Conservation (phyloP, 1,140 invertebrate species). For the Hirudo medicinalis region DNA sequence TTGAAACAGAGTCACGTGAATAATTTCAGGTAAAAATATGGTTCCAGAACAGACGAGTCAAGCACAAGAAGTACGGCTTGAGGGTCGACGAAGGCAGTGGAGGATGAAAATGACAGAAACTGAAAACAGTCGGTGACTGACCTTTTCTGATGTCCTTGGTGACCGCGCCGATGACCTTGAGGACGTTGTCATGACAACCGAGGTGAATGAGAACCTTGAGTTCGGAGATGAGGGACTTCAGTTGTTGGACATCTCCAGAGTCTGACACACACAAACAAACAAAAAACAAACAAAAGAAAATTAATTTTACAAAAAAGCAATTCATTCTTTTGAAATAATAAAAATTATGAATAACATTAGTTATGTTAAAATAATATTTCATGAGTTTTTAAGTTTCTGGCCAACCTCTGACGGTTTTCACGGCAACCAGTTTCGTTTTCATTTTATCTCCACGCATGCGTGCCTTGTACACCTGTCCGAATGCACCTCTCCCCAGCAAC, state of each 20-base stretch:
- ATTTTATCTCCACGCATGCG: not conserved
- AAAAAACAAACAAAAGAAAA: too few relatives aligned
- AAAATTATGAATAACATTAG: not conserved
- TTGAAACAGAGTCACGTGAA: too few relatives aligned
- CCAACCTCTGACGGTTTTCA: too few relatives aligned
- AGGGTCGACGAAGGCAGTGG: not conserved
- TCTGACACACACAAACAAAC: too few relatives aligned
- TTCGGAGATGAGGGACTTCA: slow-evolving; percentile 63
- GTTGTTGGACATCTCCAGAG: slow-evolving; percentile 36
- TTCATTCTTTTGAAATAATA: not conserved
- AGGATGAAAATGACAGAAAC: too few relatives aligned
- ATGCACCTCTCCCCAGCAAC: not conserved
- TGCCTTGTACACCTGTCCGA: slow-evolving; percentile 10
- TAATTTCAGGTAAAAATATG: slow-evolving; percentile 31
- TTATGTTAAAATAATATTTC: too few relatives aligned
- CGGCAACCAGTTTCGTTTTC: too few relatives aligned
- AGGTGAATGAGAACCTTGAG: slow-evolving; percentile 88
- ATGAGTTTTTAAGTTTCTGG: too few relatives aligned
- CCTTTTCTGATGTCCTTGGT: slow-evolving; percentile 78
- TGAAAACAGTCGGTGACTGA: slow-evolving; percentile 32
- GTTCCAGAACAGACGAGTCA: slow-evolving; percentile 75
- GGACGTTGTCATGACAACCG: slow-evolving; percentile 82
- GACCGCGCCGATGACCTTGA: slow-evolving; percentile 80
- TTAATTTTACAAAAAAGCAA: too few relatives aligned
- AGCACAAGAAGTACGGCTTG: slow-evolving; percentile 98